Percentiles rank a stretch among this genome's conserved stretches.
These are phyloP conservation scores for Emys orbicularis DNA, from an alignment of 2,797 vertebrate species.

Conservation along the genomic window DNA sequence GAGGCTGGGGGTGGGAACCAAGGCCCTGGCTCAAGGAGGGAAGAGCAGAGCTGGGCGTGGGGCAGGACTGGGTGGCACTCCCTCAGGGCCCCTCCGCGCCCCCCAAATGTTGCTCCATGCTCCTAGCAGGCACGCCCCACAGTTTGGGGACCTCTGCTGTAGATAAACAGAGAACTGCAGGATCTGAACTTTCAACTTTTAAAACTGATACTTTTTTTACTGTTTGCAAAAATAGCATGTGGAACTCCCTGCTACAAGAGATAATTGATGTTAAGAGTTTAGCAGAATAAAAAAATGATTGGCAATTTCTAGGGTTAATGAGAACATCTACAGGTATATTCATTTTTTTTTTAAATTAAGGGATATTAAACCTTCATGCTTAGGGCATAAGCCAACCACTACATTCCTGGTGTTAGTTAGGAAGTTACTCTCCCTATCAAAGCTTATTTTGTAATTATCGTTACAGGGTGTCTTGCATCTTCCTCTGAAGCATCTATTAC, in stretches of 20 bases:
- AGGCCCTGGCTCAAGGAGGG: too few relatives aligned
- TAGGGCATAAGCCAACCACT: neutral
- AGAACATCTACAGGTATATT: neutral
- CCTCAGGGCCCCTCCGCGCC: too few relatives aligned
- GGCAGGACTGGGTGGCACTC: too few relatives aligned
- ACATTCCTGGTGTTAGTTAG: neutral
- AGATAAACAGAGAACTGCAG: neutral
- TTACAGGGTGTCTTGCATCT: neutral
- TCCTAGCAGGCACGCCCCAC: fast-evolving
- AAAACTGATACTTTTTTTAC: neutral
- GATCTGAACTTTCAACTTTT: neutral
- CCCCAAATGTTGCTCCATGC: too few relatives aligned
- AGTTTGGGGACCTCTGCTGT: too few relatives aligned
- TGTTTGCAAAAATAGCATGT: neutral
- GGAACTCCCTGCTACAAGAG: neutral
- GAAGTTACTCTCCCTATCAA: neutral
- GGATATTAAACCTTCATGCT: neutral
- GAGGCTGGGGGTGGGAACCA: too few relatives aligned
- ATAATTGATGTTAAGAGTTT: neutral
- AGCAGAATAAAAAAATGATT: neutral
- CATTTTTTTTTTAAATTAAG: neutral
- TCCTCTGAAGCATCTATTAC: slow-evolving; percentile 17
- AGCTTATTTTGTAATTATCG: neutral
- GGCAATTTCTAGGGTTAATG: neutral
- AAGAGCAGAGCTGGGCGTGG: too few relatives aligned